Evolutionary conservation across 2,888 invertebrate species (phyloP), one percentile per base, ranked within the genome.

Genomic region (Therioaphis trifolii): DNA sequence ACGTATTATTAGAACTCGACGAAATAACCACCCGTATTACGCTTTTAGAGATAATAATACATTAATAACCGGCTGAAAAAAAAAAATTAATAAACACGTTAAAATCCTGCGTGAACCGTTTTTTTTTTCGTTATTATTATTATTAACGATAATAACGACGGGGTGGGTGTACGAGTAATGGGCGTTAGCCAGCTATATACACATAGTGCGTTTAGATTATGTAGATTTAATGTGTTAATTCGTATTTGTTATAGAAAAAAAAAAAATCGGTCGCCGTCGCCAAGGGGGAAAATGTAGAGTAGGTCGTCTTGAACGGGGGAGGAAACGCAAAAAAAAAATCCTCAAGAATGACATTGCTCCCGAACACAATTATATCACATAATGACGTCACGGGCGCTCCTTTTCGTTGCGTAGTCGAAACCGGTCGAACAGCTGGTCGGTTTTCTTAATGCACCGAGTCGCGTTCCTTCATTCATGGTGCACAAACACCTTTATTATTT

Each of bases 401-500:
- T 82, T 74, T 24, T 35, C 29, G 35, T 49, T 71, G 29, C 82
- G 40, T 7, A 35, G n/a, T 72, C 46, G 40, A 71, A 82, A 82
- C 82, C 82, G 82, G 82, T 82, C 72, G 46, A 21, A 49, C 82
- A 74, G 82, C 82, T 24, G 63, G 46, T 63, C 40, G 29, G 35
- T 74, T n/a, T 82, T 82, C 82, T 82, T 82, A 82, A 82, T 82
- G 49, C 72, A 80, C 80, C 7, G 29, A 14, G 5, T 63, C 21
- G 15, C 49, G 21, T 46, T 71, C 71, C 21, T 82, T 80, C 82
- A 82, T 82, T 82, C 82, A 82, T 82, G 82, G 82, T 82, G 82
- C 66, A 63, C 80, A 55, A 24, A 78, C 55, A 66, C 43, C 21
- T 58, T 58, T 43, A 58, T 24, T 52, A 29, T 43, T 27, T 63